Base-by-base conservation (phyloP, 2,113 vertebrate genomes). In the Corvus hawaiiensis region DNA sequence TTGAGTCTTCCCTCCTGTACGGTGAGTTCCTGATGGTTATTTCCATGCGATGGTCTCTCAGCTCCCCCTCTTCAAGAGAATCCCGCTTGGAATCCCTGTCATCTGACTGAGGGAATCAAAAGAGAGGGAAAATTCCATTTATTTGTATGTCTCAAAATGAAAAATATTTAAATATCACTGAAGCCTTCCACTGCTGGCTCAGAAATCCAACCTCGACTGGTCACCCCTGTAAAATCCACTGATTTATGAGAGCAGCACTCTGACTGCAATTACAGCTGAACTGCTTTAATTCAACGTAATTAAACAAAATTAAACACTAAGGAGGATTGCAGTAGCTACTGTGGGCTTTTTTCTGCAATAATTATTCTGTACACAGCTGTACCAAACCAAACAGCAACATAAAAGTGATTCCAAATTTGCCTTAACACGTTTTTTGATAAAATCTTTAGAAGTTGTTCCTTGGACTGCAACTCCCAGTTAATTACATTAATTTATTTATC, bases 1-100 rank as follows among this genome's bases (percentile, higher is more conserved):
- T 99, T 1, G 99, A 99, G 94, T 99, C 99, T 54, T 99, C 99
- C 81, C 99, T 98, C 84, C 98, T 96, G 75, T 99, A 99, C 0
- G 99, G 99, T 6, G 99, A 99, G 95, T 99, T 99, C 80, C 99
- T 98, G 95, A 99, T 99, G 9, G 99, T 99, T 97, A 99, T 99
- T 98, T 99, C 99, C 99, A 99, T 99, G 83, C 98, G 99, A 95
- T 99, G 99, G 95, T 99, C 99, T 96, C 98, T 99, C 97, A 99
- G 97, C 98, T 99, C 99, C 95, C 99, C 99, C 98, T 99, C 99
- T 96, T 99, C 99, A 85, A 99, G 99, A 98, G 99, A 99, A 97
- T 99, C 99, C 87, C 99, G 98, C 97, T 99, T 99, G 78, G 99
- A 98, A 95, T 99, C 99, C 97, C 99, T 98, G 96, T 99, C 99